A percentile compares a stretch with the other conserved stretches of the same genome.
Conservation (phyloP, 2,797 vertebrate genomes). For the Acanthurus tractus region DNA sequence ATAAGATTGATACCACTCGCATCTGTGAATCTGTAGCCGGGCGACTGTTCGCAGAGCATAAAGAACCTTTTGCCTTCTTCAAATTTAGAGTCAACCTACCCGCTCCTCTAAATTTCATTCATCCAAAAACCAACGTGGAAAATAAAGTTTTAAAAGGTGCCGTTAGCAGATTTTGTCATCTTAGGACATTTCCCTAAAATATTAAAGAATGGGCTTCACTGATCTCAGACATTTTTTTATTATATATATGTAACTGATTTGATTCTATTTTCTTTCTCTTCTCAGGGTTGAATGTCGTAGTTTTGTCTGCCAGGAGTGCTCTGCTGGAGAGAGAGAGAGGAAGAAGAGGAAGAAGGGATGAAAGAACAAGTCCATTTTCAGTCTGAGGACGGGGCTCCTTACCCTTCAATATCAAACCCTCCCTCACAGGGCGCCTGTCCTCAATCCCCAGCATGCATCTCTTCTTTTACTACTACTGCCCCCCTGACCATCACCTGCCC, state of each 20-base stretch:
- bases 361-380: slow-evolving; percentile 67
- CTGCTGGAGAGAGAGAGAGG: slow-evolving; percentile 70
- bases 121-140: too few relatives aligned
- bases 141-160: too few relatives aligned
- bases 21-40: background rate
- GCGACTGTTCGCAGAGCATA: background rate
- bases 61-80: background rate
- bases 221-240: background rate
- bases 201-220: background rate
- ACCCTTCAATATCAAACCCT: slow-evolving; percentile 56
- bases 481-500: slow-evolving; percentile 54
- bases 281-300: slow-evolving; percentile 66
- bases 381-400: slow-evolving; percentile 52
- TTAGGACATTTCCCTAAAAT: background rate
- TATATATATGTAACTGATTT: background rate
- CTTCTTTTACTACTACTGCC: slow-evolving; percentile 60
- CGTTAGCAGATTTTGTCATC: too few relatives aligned
- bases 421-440: slow-evolving; percentile 63
- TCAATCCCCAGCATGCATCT: slow-evolving; percentile 81
- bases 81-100: background rate
- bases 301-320: slow-evolving; percentile 73
- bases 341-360: slow-evolving; percentile 61
- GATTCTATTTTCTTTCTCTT: slow-evolving; percentile 13
- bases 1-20: background rate
- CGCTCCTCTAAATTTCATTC: background rate